A percentile compares a stretch with the other conserved stretches of the same genome.
Evolutionary conservation across 2,888 invertebrate genomes (phyloP).

Genomic region (Idaea straminata): DNA sequence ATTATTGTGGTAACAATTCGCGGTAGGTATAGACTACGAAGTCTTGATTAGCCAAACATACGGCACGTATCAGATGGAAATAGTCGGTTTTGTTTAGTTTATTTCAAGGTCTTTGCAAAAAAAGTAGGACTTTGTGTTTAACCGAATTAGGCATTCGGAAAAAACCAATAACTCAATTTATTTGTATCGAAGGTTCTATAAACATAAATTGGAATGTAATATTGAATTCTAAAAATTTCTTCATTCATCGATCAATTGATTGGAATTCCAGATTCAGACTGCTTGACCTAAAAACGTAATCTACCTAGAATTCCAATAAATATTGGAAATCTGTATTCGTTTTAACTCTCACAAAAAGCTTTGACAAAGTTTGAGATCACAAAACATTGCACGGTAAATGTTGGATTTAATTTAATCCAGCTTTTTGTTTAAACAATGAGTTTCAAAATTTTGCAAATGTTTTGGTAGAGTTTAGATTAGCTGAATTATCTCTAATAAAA

Average conservation of each 20-base stretch:
- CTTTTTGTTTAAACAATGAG: background rate
- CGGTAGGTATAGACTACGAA: slow-evolving; percentile 8
- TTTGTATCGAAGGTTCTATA: background rate
- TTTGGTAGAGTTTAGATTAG: no score
- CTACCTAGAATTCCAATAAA: background rate
- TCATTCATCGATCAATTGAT: background rate
- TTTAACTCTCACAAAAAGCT: background rate
- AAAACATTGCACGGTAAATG: background rate
- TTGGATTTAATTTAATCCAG: background rate
- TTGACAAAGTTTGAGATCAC: background rate
- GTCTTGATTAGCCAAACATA: background rate
- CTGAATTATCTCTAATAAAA: no score
- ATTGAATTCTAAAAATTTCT: background rate
- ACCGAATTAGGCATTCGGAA: background rate
- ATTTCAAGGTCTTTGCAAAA: background rate
- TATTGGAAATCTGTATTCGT: background rate
- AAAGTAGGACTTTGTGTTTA: background rate
- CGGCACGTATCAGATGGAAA: slow-evolving; percentile 1
- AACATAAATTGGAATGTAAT: background rate
- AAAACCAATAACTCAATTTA: background rate
- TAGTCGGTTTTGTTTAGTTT: background rate
- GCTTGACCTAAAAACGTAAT: background rate
- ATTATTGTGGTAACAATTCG: slow-evolving; percentile 38
- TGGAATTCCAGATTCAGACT: background rate
- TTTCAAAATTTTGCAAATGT: background rate